Evolutionary conservation across 2,888 invertebrate genomes (phyloP).

Genomic region (Aphodius granarius): DNA sequence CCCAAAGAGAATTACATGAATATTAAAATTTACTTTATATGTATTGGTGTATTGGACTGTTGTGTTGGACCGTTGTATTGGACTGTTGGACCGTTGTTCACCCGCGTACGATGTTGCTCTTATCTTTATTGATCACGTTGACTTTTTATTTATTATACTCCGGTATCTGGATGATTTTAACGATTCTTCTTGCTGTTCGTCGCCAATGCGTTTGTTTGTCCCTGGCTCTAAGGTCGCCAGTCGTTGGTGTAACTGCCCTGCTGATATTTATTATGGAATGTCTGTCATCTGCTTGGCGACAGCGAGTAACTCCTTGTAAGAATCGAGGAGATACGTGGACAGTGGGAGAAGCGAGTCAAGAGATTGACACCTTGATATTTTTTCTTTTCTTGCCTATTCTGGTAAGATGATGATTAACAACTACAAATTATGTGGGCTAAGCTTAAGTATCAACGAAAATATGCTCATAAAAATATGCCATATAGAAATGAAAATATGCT

Average conservation of each 20-base stretch:
- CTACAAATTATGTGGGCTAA: too few species aligned
- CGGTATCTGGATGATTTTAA: background rate
- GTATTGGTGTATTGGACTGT: background rate
- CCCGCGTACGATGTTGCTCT: background rate
- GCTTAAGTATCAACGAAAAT: too few species aligned
- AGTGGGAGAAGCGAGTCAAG: background rate
- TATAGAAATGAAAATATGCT: too few species aligned
- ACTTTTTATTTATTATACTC: background rate
- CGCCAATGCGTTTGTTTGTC: background rate
- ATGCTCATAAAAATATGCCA: too few species aligned
- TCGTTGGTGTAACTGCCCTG: background rate
- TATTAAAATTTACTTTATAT: conserved; percentile 26
- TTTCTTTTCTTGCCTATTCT: too few species aligned
- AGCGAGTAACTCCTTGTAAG: background rate
- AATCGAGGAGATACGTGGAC: background rate
- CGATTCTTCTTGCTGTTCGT: background rate
- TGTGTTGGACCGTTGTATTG: background rate
- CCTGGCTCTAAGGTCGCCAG: background rate
- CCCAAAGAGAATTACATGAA: conserved; percentile 25
- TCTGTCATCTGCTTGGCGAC: background rate
- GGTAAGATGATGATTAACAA: too few species aligned
- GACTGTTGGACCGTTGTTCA: background rate
- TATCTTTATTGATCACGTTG: background rate
- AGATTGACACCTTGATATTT: background rate
- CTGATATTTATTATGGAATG: background rate